Evolutionary conservation across 2,113 vertebrate species (phyloP).

Genomic region (Cnemophilus loriae): DNA sequence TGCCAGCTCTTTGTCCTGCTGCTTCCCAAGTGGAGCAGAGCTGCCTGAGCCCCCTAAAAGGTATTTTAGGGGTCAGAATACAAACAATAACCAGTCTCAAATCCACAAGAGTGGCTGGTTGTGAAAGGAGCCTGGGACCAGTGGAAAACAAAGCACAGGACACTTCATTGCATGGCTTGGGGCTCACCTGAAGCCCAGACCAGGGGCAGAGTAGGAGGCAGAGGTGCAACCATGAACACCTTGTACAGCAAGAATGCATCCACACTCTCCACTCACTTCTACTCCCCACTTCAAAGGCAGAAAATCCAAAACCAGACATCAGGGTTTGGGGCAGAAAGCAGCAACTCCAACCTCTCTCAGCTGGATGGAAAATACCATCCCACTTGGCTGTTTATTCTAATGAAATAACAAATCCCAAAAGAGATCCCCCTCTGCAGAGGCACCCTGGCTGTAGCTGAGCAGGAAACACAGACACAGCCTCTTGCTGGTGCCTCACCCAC

Average conservation of each 20-base stretch:
- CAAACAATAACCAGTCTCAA: neutral
- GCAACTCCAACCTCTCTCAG: neutral
- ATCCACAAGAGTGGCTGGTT: neutral
- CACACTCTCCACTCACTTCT: rapidly evolving
- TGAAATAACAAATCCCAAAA: neutral
- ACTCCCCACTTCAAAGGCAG: neutral
- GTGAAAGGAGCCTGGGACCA: neutral
- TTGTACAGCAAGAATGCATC: neutral
- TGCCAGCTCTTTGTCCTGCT: neutral
- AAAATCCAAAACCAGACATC: neutral
- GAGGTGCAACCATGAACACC: neutral
- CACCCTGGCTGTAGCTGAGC: neutral
- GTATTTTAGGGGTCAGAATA: neutral
- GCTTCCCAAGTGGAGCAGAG: neutral
- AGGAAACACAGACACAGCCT: neutral
- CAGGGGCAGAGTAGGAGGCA: neutral
- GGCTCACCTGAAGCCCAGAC: neutral
- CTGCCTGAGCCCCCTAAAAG: neutral
- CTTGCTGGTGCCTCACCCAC: neutral
- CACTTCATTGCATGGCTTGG: rapidly evolving
- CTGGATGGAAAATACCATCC: neutral
- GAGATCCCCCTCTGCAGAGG: neutral
- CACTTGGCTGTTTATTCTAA: neutral
- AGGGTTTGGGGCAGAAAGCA: neutral
- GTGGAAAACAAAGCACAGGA: neutral